Evolutionary conservation across 2,113 vertebrate genomes (phyloP).

Genomic region (Chroicocephalus ridibundus): DNA sequence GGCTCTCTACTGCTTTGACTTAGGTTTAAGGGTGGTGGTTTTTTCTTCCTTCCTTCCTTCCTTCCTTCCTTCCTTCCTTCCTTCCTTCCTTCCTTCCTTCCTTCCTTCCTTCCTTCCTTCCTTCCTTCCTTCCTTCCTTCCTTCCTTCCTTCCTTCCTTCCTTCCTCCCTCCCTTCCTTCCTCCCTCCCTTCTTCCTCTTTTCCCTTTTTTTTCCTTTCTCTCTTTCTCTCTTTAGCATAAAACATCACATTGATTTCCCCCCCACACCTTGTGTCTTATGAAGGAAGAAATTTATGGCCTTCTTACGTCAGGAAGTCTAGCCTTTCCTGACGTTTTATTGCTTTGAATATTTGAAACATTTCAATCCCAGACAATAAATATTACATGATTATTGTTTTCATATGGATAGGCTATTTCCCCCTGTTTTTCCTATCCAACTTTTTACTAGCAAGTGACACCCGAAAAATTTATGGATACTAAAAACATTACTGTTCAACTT

Average conservation of each 20-base stretch:
- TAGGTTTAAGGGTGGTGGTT: not conserved
- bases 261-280: conserved; percentile 36
- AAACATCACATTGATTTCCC: conserved; percentile 64
- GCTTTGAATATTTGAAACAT: conserved; percentile 79
- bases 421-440: conserved; percentile 55
- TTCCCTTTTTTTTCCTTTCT: not conserved
- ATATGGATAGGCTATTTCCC: conserved; percentile 77
- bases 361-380: conserved; percentile 85
- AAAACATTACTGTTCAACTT: conserved; percentile 46
- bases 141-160: not conserved
- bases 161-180: not conserved
- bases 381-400: conserved; percentile 83
- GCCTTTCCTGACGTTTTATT: conserved; percentile 81
- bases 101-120: not conserved
- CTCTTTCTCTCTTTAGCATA: conserved; percentile 30
- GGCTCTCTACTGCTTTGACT: conserved; percentile 53
- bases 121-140: too few relatives aligned
- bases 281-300: conserved; percentile 72
- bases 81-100: not conserved
- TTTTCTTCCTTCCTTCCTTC: not conserved
- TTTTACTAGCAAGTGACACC: conserved; percentile 72
- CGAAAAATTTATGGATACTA: conserved; percentile 66
- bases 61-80: not conserved
- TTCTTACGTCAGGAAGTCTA: conserved; percentile 80
- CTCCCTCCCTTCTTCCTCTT: not conserved